These are phyloP conservation scores for Rhopalosiphum maidis DNA, from an alignment of 1,140 invertebrate species.

Conservation along the genomic window DNA sequence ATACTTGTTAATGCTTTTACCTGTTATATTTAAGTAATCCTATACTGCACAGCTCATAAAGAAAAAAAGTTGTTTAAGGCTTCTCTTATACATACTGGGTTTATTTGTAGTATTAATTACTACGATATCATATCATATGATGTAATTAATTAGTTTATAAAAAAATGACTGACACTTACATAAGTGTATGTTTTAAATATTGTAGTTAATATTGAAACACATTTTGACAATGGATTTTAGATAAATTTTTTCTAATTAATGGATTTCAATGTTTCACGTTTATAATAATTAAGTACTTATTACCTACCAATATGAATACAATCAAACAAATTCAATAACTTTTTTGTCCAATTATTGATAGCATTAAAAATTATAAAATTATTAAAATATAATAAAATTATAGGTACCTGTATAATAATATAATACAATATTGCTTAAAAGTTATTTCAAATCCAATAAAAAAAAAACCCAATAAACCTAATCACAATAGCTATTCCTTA, in stretches of 20 bases:
- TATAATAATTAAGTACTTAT: background rate
- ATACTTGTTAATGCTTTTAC: background rate
- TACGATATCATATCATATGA: slow-evolving; percentile 20
- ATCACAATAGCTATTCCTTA: too few species aligned
- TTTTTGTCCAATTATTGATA: background rate
- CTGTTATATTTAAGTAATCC: slow-evolving; percentile 8
- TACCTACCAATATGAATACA: background rate
- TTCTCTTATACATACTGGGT: background rate
- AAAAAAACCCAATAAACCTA: too few species aligned
- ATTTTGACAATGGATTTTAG: background rate
- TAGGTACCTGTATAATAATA: background rate
- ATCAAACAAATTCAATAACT: background rate
- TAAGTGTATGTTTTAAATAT: background rate
- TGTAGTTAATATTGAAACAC: background rate
- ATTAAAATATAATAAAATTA: background rate
- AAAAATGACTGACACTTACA: background rate
- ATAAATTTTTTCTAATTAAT: background rate
- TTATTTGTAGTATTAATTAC: slow-evolving; percentile 20
- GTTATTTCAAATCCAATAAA: background rate
- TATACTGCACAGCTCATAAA: background rate
- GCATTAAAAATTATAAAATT: background rate
- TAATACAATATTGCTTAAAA: background rate
- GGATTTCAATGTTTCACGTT: background rate
- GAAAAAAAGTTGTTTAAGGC: background rate
- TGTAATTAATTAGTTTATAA: background rate